Evolutionary conservation across 2,113 vertebrate genomes (phyloP).

Genomic region (Alouatta palliata): DNA sequence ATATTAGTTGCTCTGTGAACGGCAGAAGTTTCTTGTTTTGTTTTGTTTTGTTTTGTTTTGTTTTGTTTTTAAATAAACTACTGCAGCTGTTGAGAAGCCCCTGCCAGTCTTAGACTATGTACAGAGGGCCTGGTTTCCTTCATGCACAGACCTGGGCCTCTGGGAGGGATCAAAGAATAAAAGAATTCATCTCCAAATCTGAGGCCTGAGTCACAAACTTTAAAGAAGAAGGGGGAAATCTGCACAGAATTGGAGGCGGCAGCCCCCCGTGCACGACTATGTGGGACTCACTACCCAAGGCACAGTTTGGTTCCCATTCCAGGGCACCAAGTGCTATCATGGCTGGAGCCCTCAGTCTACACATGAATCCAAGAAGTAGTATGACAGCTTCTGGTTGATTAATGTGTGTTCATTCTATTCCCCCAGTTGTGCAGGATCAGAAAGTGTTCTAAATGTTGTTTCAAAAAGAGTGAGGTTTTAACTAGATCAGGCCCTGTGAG

Average conservation of each 20-base stretch:
- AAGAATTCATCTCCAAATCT: background rate
- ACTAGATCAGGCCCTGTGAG: background rate
- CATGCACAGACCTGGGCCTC: background rate
- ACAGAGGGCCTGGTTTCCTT: background rate
- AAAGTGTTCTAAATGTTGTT: background rate
- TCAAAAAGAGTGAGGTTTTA: background rate
- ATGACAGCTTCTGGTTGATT: background rate
- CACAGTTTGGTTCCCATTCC: background rate
- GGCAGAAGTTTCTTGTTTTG: background rate
- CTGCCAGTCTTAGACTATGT: no score
- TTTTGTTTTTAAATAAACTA: background rate
- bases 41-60: no score
- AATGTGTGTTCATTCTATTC: no score
- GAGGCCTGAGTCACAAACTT: background rate
- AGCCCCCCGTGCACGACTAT: no score
- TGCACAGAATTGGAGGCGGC: background rate
- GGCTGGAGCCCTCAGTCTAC: background rate
- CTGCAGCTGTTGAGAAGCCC: background rate
- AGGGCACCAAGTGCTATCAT: background rate
- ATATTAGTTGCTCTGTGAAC: background rate
- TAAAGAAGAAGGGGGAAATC: background rate
- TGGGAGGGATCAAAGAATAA: background rate
- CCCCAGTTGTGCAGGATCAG: background rate
- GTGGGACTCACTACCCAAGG: background rate
- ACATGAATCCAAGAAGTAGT: background rate